Conservation (phyloP, 2,113 vertebrate genomes). For the Jacana jacana region DNA sequence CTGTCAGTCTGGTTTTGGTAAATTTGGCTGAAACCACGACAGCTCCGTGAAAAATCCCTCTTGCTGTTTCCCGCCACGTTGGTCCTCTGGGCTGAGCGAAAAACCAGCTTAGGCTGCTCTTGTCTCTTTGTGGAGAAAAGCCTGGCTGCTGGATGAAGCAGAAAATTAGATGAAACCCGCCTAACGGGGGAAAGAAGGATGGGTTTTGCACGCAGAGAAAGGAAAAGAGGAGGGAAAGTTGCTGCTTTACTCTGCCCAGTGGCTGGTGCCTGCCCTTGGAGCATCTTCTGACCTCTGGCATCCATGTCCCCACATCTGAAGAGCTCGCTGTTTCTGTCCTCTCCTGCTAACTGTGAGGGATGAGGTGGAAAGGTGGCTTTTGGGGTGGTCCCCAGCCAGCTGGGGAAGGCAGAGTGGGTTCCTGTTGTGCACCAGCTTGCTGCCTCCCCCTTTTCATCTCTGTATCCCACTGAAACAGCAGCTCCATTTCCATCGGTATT, state of each 20-base stretch:
- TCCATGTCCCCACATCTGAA: neutral
- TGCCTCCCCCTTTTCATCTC: neutral
- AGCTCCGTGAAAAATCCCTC: neutral
- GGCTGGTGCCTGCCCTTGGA: accelerated
- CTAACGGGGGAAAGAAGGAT: neutral
- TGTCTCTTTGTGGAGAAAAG: neutral
- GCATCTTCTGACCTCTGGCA: neutral
- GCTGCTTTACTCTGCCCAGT: accelerated
- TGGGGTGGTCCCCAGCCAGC: accelerated
- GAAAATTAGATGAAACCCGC: conserved; percentile 11
- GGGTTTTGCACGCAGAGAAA: accelerated
- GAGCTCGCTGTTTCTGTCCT: neutral
- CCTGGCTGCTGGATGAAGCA: neutral
- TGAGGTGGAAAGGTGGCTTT: neutral
- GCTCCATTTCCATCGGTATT: conserved; percentile 23
- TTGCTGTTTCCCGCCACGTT: accelerated
- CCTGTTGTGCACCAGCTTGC: neutral
- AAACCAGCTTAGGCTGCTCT: neutral
- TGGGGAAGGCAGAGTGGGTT: neutral
- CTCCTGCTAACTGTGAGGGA: neutral
- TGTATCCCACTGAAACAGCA: neutral
- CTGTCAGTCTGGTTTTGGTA: too few relatives aligned
- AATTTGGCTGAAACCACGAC: too few relatives aligned
- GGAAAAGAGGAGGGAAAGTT: neutral
- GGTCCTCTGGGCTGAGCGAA: neutral